Evolutionary conservation across 2,888 invertebrate species (phyloP).

Genomic region (Cosmorhoe ocellata): DNA sequence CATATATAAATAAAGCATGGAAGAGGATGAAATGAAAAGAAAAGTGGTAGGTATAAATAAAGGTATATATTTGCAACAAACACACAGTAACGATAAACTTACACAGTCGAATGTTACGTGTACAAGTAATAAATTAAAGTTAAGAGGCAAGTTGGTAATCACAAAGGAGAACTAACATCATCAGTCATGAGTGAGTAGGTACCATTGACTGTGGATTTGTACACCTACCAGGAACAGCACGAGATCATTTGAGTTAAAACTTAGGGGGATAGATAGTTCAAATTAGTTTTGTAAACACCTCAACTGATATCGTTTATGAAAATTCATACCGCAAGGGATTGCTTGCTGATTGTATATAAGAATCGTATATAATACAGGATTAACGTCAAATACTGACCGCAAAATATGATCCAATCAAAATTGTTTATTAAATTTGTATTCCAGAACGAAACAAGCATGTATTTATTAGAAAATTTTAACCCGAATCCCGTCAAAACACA

Average conservation of each 20-base stretch:
- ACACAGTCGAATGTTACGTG: slow-evolving; percentile 56
- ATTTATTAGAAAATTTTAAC: too few relatives aligned
- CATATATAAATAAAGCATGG: slow-evolving; percentile 76
- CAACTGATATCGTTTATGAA: slow-evolving; percentile 40
- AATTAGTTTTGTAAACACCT: slow-evolving; percentile 39
- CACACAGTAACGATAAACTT: slow-evolving; percentile 78
- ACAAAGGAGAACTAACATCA: slow-evolving; percentile 54
- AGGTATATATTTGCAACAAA: slow-evolving; percentile 82
- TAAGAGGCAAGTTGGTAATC: slow-evolving; percentile 55
- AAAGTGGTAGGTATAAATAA: slow-evolving; percentile 78
- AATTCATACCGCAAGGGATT: too few relatives aligned
- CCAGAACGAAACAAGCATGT: too few relatives aligned
- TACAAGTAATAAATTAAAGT: slow-evolving; percentile 66
- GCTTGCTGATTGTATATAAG: too few relatives aligned
- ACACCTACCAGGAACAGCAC: slow-evolving; percentile 65
- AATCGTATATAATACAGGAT: too few relatives aligned
- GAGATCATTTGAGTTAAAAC: slow-evolving; percentile 63
- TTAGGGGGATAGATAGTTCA: slow-evolving; percentile 29
- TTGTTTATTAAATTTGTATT: too few relatives aligned
- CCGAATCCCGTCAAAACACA: too few relatives aligned
- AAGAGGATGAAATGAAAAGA: slow-evolving; percentile 81
- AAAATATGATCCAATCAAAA: too few relatives aligned
- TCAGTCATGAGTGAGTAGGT: slow-evolving; percentile 59
- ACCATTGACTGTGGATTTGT: slow-evolving; percentile 43
- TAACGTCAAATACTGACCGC: too few relatives aligned